Conservation (phyloP, 2,797 vertebrate genomes). For the Sebastes dallii region DNA sequence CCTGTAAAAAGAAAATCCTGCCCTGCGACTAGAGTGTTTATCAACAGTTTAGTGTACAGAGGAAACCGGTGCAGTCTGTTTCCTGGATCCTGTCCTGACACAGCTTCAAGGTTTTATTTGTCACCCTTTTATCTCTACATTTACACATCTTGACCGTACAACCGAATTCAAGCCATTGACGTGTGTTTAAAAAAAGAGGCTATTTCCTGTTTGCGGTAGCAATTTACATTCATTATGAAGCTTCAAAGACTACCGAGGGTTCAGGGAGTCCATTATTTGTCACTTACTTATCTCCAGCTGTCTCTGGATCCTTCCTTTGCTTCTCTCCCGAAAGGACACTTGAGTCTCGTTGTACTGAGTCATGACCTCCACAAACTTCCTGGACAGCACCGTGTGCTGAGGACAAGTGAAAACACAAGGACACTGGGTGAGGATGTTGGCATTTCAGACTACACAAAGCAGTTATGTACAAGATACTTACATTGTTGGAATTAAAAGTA, state of each 20-base stretch:
- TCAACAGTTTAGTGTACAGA: constrained; percentile 22
- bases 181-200: neutral
- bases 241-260: neutral
- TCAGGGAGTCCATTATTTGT: neutral
- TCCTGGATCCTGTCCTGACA: constrained; percentile 58
- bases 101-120: constrained; percentile 6
- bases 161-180: neutral
- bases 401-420: constrained; percentile 22
- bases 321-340: constrained; percentile 92
- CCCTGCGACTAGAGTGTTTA: constrained; percentile 22
- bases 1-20: neutral
- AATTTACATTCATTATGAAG: neutral
- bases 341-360: constrained; percentile 94
- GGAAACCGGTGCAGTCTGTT: constrained; percentile 62
- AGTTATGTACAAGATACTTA: neutral
- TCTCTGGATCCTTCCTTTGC: constrained; percentile 94
- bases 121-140: constrained; percentile 80
- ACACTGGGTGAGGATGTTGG: neutral
- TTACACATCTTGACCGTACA: neutral
- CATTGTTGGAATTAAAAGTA: neutral
- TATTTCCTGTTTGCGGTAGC: neutral
- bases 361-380: constrained; percentile 97
- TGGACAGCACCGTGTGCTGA: constrained; percentile 91
- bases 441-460: neutral
- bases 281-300: constrained; percentile 97